A percentile compares a stretch with the other conserved stretches of the same genome.
phyloP scores from a whole-genome alignment of 2,113 vertebrate species.

The Notechis scutatus region DNA sequence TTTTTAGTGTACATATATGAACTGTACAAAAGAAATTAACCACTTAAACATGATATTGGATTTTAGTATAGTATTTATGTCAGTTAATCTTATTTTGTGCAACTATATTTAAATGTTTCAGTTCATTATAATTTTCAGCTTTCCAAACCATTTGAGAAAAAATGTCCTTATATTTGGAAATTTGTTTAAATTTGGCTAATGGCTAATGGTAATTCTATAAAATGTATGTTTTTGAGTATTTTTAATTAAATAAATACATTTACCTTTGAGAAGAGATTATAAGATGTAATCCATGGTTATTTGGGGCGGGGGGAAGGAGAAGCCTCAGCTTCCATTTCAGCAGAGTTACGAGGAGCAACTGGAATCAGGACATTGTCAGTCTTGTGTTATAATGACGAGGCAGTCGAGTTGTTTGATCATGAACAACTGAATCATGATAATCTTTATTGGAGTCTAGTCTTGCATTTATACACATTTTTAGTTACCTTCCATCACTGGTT shows the following conservation, averaged over 20 bases:
- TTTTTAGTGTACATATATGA: not conserved
- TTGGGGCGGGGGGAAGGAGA: not conserved
- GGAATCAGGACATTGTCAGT: not conserved
- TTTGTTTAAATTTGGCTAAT: not conserved
- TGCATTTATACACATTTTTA: too few relatives aligned
- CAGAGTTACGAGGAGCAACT: not conserved
- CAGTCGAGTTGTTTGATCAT: too few relatives aligned
- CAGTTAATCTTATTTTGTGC: slow-evolving; percentile 25
- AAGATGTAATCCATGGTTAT: not conserved
- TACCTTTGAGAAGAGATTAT: not conserved
- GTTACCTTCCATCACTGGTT: too few relatives aligned
- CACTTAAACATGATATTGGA: not conserved
- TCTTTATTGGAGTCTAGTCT: too few relatives aligned
- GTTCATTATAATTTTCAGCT: not conserved
- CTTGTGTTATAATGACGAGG: not conserved
- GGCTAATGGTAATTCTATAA: not conserved
- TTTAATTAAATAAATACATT: not conserved
- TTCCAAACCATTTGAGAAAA: not conserved
- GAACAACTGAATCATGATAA: too few relatives aligned
- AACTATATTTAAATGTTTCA: not conserved
- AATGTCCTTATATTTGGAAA: not conserved
- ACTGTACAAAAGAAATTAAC: not conserved
- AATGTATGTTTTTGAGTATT: not conserved
- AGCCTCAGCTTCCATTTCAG: not conserved
- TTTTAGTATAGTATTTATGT: slow-evolving; percentile 25